These are phyloP conservation scores for Tupiocoris notatus DNA, from an alignment of 2,888 invertebrate species.

Conservation along the genomic window DNA sequence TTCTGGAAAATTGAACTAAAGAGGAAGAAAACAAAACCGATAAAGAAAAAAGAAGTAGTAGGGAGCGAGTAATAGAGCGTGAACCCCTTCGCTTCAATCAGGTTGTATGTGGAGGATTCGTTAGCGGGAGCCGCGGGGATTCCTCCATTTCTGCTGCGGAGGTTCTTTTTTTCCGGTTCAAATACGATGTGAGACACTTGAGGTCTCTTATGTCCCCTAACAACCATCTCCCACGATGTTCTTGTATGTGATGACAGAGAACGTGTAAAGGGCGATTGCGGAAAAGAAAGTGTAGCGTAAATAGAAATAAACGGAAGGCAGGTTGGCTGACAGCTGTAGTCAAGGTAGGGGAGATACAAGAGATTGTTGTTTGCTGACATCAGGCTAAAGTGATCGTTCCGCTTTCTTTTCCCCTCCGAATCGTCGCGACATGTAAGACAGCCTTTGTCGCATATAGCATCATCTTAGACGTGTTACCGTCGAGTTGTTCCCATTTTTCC, in stretches of 20 bases:
- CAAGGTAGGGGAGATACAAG: too few relatives aligned
- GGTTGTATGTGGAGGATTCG: constrained; percentile 21
- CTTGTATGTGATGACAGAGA: too few relatives aligned
- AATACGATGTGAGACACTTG: background rate
- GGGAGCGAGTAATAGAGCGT: constrained; percentile 26
- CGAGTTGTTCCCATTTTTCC: background rate
- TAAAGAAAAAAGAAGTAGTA: background rate
- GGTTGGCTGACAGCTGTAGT: too few relatives aligned
- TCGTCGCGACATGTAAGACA: background rate
- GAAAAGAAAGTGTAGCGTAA: background rate
- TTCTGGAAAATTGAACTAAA: background rate
- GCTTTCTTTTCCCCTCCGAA: background rate
- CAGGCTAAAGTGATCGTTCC: background rate
- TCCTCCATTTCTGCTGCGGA: background rate
- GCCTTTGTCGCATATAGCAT: background rate
- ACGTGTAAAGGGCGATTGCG: too few relatives aligned
- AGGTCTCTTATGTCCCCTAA: background rate
- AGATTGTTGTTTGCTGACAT: background rate
- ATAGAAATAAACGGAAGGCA: background rate
- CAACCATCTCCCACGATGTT: background rate
- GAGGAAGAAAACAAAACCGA: constrained; percentile 5
- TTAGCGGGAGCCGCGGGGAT: background rate
- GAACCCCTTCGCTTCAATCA: constrained; percentile 21
- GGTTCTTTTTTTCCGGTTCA: background rate
- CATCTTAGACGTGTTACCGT: background rate